phyloP scores from a whole-genome alignment of 1,140 invertebrate genomes.

The Patella vulgata region DNA sequence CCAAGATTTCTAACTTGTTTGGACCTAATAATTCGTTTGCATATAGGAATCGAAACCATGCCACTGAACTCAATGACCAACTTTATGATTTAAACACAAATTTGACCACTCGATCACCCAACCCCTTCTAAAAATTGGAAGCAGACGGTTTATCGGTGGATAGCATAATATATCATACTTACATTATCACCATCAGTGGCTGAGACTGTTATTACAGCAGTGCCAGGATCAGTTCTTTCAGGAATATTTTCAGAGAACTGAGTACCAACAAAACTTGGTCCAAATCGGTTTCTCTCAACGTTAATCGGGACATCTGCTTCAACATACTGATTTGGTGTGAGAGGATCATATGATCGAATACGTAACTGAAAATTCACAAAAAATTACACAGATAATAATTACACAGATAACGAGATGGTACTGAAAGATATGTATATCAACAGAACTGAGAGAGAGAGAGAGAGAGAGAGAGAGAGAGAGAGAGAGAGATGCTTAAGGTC shows the following conservation, averaged over 20 bases:
- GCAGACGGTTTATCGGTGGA: no score
- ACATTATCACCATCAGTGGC: constrained; percentile 40
- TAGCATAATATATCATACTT: no score
- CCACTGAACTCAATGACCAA: no score
- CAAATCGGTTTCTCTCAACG: constrained; percentile 52
- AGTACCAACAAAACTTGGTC: constrained; percentile 35
- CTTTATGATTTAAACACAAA: no score
- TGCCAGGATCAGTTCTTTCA: constrained; percentile 28
- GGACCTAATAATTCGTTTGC: no score
- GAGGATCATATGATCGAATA: constrained; percentile 45
- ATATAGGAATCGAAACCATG: no score
- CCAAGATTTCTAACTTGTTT: no score
- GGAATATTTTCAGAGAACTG: constrained; percentile 25
- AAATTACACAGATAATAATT: not conserved
- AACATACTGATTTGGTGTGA: constrained; percentile 32
- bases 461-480: no score
- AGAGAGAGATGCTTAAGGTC: no score
- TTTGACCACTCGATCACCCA: no score
- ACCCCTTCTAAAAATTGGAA: no score
- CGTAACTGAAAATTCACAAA: constrained; percentile 46
- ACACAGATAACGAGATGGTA: not conserved
- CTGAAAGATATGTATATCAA: not conserved
- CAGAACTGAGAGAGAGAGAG: no score
- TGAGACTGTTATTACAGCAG: constrained; percentile 20
- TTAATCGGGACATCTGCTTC: constrained; percentile 46